phyloP scores from a whole-genome alignment of 64 coral and sea anemone genomes.

The Acropora tenuis region DNA sequence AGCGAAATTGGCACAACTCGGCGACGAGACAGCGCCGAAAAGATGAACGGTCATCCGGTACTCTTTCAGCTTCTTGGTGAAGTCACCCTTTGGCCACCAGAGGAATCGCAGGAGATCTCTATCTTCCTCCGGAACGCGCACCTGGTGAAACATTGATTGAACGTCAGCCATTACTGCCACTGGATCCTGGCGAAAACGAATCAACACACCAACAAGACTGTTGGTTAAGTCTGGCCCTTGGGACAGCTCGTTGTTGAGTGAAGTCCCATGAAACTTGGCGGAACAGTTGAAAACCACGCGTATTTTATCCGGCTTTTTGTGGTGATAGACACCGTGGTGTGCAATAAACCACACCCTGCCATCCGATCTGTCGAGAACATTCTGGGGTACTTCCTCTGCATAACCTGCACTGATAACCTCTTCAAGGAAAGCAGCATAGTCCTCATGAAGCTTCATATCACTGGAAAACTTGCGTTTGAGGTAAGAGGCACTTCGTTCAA shows the following conservation, averaged over 20 bases:
- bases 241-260: background rate
- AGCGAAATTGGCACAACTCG: too few species aligned
- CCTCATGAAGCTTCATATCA: background rate
- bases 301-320: background rate
- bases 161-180: slow-evolving; percentile 1
- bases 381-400: background rate
- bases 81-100: slow-evolving; percentile 55
- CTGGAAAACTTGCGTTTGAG: too few species aligned
- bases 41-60: slow-evolving; percentile 12
- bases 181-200: slow-evolving; percentile 24
- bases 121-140: too few species aligned
- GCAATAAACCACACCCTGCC: slow-evolving; percentile 2
- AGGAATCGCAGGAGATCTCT: slow-evolving; percentile 16
- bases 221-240: slow-evolving; percentile 4
- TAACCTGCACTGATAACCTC: background rate
- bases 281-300: background rate
- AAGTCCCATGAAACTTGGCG: background rate
- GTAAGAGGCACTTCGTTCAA: too few species aligned
- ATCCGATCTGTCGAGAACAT: background rate
- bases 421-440: background rate
- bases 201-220: background rate
- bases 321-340: background rate
- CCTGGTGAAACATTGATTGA: too few species aligned
- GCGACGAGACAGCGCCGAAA: too few species aligned
- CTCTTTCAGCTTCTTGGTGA: slow-evolving; percentile 33